phyloP scores from a whole-genome alignment of 2,797 vertebrate species.

The Pelobates cultripes region DNA sequence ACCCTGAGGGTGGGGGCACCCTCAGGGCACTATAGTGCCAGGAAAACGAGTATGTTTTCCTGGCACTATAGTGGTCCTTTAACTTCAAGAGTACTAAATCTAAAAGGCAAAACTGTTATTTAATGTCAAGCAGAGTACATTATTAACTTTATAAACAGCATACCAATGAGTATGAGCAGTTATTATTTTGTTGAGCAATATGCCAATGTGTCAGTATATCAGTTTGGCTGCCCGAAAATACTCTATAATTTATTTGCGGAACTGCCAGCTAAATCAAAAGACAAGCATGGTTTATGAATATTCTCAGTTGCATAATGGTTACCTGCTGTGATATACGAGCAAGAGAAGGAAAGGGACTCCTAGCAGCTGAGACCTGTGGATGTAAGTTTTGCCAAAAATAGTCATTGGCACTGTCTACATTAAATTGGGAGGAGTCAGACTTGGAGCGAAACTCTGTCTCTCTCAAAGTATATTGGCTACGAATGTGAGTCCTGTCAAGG shows the following conservation, averaged over 20 bases:
- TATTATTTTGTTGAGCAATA: slow-evolving; percentile 48
- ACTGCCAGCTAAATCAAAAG: slow-evolving; percentile 59
- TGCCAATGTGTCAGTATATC: slow-evolving; percentile 51
- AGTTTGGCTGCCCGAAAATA: slow-evolving; percentile 54
- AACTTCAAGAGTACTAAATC: slow-evolving; percentile 39
- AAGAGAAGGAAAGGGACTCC: slow-evolving; percentile 44
- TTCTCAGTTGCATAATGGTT: slow-evolving; percentile 58
- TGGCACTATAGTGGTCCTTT: too few species aligned
- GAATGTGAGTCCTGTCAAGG: slow-evolving; percentile 24
- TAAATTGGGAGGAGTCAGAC: slow-evolving; percentile 52
- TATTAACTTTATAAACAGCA: slow-evolving; percentile 46
- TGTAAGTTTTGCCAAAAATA: slow-evolving; percentile 42
- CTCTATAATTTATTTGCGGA: slow-evolving; percentile 63
- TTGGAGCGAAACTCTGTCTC: slow-evolving; percentile 46
- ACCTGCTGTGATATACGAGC: slow-evolving; percentile 61
- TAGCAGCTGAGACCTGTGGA: slow-evolving; percentile 24
- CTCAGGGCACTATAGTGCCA: too few species aligned
- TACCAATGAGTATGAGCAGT: slow-evolving; percentile 47
- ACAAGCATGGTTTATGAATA: slow-evolving; percentile 58
- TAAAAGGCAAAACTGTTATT: slow-evolving; percentile 31
- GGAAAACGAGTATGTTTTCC: too few species aligned
- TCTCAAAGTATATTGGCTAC: slow-evolving; percentile 42
- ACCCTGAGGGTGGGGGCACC: too few species aligned
- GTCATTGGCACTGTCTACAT: slow-evolving; percentile 56
- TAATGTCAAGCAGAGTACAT: slow-evolving; percentile 43